Conservation (phyloP, 2,888 invertebrate species). For the Oxystoma pomonae region DNA sequence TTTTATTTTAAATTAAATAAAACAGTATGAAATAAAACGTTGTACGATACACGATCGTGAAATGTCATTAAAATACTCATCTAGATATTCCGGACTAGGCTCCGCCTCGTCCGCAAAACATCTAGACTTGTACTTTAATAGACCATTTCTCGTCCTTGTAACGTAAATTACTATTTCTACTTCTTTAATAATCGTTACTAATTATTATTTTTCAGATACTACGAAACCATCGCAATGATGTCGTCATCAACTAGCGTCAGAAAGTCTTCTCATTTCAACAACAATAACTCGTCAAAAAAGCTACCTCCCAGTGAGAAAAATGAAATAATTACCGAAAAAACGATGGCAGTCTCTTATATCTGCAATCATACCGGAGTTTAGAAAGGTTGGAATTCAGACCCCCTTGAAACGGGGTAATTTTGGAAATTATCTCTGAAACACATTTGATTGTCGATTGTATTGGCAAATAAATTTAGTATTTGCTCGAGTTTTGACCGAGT, state of each 20-base stretch:
- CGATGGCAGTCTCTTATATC: constrained; percentile 48
- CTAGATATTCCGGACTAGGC: too few relatives aligned
- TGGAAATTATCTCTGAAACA: not conserved
- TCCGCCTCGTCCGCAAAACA: too few relatives aligned
- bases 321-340: not conserved
- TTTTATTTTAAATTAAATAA: too few relatives aligned
- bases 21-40: too few relatives aligned
- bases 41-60: too few relatives aligned
- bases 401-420: constrained; percentile 22
- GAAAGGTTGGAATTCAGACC: constrained; percentile 38
- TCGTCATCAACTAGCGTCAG: constrained; percentile 82
- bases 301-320: constrained; percentile 43
- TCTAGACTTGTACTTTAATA: too few relatives aligned
- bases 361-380: constrained; percentile 75
- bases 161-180: too few relatives aligned
- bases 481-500: not conserved
- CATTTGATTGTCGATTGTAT: not conserved
- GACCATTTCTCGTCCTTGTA: too few relatives aligned
- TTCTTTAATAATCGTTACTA: too few relatives aligned
- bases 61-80: too few relatives aligned
- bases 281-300: constrained; percentile 54
- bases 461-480: not conserved
- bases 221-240: constrained; percentile 81
- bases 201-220: constrained; percentile 56
- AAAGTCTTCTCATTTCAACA: constrained; percentile 82